Evolutionary conservation across 2,113 vertebrate genomes (phyloP).

Genomic region (Aegithalos caudatus): DNA sequence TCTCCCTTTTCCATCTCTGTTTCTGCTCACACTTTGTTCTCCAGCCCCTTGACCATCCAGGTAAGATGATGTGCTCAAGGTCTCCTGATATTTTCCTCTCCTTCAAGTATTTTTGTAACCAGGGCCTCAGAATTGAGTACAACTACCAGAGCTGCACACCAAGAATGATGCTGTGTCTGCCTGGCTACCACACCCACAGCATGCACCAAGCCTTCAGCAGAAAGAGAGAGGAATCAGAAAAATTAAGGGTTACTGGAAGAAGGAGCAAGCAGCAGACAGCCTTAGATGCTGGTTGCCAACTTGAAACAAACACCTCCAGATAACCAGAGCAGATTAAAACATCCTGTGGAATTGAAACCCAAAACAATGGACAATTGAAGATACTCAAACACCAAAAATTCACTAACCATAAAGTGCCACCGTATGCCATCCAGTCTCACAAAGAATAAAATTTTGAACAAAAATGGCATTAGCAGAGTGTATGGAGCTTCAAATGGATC

Average conservation of each 20-base stretch:
- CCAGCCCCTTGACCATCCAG: background rate
- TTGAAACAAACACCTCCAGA: background rate
- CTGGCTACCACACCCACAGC: background rate
- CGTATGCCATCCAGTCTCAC: background rate
- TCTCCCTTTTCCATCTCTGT: background rate
- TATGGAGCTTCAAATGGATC: background rate
- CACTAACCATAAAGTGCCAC: background rate
- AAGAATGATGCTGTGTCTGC: background rate
- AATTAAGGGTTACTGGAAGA: background rate
- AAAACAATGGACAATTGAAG: background rate
- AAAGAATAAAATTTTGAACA: background rate
- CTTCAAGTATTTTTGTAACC: background rate
- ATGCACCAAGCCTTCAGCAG: background rate
- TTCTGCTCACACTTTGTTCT: background rate
- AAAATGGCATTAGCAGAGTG: background rate
- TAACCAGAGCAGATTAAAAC: background rate
- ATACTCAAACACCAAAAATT: background rate
- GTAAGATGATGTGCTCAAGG: background rate
- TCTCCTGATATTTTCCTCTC: background rate
- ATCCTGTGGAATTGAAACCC: background rate
- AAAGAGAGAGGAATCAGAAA: background rate
- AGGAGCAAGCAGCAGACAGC: background rate
- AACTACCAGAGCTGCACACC: fast-evolving
- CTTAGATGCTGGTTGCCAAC: background rate
- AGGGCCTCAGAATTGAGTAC: background rate